Percentiles rank a stretch among this genome's conserved stretches.
Evolutionary conservation across 2,888 invertebrate species (phyloP).

Genomic region (Tyria jacobaeae): DNA sequence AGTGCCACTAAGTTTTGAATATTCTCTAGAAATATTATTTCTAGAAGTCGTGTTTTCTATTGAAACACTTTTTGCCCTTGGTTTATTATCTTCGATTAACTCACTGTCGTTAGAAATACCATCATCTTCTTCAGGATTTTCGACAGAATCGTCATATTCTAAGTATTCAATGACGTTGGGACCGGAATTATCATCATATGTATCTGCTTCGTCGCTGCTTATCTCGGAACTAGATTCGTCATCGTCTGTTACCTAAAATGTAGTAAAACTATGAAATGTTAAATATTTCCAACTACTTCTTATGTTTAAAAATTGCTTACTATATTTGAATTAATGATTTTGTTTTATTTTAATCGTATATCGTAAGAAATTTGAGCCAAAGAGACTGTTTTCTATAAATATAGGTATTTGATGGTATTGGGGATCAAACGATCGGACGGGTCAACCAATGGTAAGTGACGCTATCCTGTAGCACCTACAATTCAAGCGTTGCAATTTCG

Average conservation of each 20-base stretch:
- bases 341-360: too few species aligned
- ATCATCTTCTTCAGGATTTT: constrained; percentile 1
- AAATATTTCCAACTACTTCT: too few species aligned
- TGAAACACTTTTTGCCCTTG: too few species aligned
- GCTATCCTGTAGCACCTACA: too few species aligned
- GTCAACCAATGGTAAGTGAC: too few species aligned
- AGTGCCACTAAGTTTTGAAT: background rate
- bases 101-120: background rate
- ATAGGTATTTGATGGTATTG: too few species aligned
- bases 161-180: background rate
- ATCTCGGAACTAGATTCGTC: background rate
- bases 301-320: too few species aligned
- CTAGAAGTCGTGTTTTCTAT: background rate
- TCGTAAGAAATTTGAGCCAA: too few species aligned
- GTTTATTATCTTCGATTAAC: background rate
- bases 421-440: too few species aligned
- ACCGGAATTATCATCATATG: background rate
- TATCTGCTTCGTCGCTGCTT: background rate
- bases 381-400: too few species aligned
- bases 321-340: too few species aligned
- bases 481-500: too few species aligned
- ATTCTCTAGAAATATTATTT: background rate
- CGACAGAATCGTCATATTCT: background rate
- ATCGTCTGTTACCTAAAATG: background rate
- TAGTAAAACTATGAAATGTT: background rate